Evolutionary conservation across 2,888 invertebrate genomes (phyloP).

Genomic region (Sussaba pulchella): DNA sequence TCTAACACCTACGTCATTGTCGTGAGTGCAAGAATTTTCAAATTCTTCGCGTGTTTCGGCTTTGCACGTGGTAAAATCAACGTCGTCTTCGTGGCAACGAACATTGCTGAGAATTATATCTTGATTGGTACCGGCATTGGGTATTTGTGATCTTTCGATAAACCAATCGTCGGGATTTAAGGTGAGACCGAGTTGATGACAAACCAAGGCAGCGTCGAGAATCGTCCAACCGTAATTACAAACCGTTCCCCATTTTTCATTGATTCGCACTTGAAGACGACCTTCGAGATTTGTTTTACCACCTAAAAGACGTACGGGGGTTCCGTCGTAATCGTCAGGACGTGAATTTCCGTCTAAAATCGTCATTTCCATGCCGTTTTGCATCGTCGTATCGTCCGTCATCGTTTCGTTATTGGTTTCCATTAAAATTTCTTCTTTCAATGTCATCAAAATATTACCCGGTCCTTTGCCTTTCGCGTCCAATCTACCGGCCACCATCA

Average conservation of each 20-base stretch:
- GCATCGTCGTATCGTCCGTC: constrained; percentile 83
- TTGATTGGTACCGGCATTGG: constrained; percentile 91
- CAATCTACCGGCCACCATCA: constrained; percentile 97
- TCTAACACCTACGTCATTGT: constrained; percentile 94
- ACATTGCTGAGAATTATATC: constrained; percentile 94
- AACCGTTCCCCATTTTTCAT: constrained; percentile 97
- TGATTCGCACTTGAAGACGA: constrained; percentile 92
- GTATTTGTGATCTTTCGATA: constrained; percentile 92
- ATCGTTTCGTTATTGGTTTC: constrained; percentile 87
- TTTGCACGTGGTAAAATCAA: constrained; percentile 94
- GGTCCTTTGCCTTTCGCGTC: constrained; percentile 93
- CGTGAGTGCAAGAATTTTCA: constrained; percentile 95
- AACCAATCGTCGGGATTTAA: constrained; percentile 97
- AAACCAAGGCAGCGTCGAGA: constrained; percentile 95
- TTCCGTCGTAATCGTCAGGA: constrained; percentile 86
- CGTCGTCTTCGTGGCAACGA: constrained; percentile 95
- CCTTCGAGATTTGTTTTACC: constrained; percentile 94
- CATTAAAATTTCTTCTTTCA: constrained; percentile 91
- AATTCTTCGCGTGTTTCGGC: constrained; percentile 92
- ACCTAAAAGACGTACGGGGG: constrained; percentile 92
- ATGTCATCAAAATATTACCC: constrained; percentile 91
- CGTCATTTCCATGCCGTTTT: constrained; percentile 28
- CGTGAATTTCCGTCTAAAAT: not conserved
- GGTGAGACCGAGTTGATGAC: constrained; percentile 96
- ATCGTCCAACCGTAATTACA: constrained; percentile 99